phyloP scores from a whole-genome alignment of 2,113 vertebrate species.

The Pluvianellus socialis region DNA sequence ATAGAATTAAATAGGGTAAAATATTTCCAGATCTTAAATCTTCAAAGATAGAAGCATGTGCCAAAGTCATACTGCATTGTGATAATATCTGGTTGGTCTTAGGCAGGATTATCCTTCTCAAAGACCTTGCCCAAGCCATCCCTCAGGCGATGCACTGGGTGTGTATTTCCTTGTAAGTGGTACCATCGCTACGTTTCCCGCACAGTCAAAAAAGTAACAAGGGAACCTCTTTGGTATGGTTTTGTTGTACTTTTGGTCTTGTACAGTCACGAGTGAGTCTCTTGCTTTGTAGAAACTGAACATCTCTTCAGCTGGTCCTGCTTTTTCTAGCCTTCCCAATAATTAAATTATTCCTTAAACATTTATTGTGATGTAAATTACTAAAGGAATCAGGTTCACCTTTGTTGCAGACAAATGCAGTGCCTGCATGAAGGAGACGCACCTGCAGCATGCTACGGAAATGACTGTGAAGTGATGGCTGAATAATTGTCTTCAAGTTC shows the following conservation, averaged over 20 bases:
- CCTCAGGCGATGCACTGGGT: background rate
- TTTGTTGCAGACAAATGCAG: background rate
- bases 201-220: background rate
- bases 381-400: background rate
- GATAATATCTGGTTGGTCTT: background rate
- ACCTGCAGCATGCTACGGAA: background rate
- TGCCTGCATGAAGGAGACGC: background rate
- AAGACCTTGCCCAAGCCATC: background rate
- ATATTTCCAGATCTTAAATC: background rate
- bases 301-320: background rate
- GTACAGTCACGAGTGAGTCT: rapidly evolving
- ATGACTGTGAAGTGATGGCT: background rate
- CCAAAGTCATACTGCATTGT: background rate
- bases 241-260: background rate
- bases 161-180: background rate
- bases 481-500: background rate
- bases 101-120: background rate
- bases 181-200: background rate
- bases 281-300: background rate
- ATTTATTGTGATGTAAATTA: background rate
- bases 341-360: background rate
- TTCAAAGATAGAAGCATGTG: background rate
- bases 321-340: background rate
- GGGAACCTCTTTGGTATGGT: no score
- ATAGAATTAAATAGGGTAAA: background rate